phyloP scores from a whole-genome alignment of 2,888 invertebrate species.

The Tenthredo scrophulariae region DNA sequence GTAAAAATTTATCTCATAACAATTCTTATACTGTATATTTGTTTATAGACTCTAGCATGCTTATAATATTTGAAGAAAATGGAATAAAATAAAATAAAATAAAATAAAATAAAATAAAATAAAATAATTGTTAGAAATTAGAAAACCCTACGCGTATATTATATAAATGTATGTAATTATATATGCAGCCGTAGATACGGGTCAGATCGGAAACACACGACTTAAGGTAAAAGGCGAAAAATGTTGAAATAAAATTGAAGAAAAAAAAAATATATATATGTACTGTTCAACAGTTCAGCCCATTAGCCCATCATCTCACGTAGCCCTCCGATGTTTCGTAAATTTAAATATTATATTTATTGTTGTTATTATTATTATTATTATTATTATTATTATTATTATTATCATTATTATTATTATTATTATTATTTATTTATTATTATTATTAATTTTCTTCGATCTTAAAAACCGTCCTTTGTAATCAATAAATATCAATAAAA shows the following conservation, averaged over 20 bases:
- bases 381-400: conserved; percentile 39
- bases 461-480: conserved; percentile 66
- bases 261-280: not conserved
- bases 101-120: not conserved
- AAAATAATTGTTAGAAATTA: not conserved
- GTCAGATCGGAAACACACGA: conserved; percentile 29
- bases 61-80: not conserved
- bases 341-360: conserved; percentile 56
- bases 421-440: conserved; percentile 58
- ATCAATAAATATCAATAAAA: conserved; percentile 77
- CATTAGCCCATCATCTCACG: conserved; percentile 25
- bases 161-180: conserved; percentile 6
- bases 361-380: not conserved
- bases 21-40: conserved; percentile 16
- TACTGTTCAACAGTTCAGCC: conserved; percentile 30
- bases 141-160: not conserved
- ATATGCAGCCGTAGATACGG: not conserved
- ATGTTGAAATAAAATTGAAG: conserved; percentile 4
- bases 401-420: conserved; percentile 11
- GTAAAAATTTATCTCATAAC: conserved; percentile 16
- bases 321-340: conserved; percentile 46
- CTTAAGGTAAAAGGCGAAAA: not conserved
- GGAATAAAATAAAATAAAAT: not conserved
- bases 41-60: conserved; percentile 33
- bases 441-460: conserved; percentile 56